Percentiles rank a stretch among this genome's conserved stretches.
phyloP scores from a whole-genome alignment of 2,113 vertebrate genomes.

The Sisor rabdophorus region DNA sequence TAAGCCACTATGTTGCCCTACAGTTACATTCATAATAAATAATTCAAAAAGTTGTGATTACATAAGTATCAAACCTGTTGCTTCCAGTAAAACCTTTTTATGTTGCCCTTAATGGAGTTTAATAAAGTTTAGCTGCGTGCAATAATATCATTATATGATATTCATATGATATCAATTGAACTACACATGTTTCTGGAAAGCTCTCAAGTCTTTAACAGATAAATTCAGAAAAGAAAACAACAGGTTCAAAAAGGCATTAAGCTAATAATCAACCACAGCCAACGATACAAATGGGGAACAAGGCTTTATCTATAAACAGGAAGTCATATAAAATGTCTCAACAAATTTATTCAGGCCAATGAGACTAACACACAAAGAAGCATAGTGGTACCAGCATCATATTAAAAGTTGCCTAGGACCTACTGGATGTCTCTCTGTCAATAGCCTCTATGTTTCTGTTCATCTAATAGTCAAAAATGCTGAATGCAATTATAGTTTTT shows the following conservation, averaged over 20 bases:
- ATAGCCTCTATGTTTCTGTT: too few relatives aligned
- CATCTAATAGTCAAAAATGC: background rate
- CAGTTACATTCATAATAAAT: background rate
- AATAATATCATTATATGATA: background rate
- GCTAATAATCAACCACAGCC: background rate
- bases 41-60: background rate
- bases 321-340: background rate
- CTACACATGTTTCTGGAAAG: background rate
- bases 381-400: background rate
- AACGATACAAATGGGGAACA: background rate
- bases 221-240: background rate
- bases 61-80: background rate
- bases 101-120: background rate
- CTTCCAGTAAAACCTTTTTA: background rate
- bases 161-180: background rate
- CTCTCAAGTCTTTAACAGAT: background rate
- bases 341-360: background rate
- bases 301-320: background rate
- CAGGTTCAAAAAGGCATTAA: background rate
- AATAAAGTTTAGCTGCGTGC: background rate
- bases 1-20: too few relatives aligned
- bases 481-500: background rate
- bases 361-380: background rate
- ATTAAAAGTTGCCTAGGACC: background rate
- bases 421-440: background rate